Conservation (phyloP, 2,888 invertebrate genomes). For the Chaetogeoica ovagalla region DNA sequence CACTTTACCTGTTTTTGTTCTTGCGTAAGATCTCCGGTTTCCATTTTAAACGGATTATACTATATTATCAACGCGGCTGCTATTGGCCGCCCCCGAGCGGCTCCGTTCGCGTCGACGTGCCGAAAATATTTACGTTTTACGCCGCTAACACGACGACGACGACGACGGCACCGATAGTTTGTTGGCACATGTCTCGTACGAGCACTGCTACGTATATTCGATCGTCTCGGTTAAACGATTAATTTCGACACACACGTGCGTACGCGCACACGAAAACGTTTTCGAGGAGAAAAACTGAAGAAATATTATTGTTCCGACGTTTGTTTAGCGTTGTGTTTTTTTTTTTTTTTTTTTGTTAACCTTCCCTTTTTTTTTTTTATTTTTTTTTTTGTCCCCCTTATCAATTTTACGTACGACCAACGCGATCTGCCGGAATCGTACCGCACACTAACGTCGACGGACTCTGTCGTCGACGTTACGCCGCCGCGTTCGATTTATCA, state of each 20-base stretch:
- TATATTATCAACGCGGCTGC: constrained; percentile 22
- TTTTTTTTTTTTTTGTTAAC: constrained; percentile 30
- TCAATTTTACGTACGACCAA: constrained; percentile 13
- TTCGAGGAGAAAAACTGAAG: not conserved
- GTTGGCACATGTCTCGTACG: constrained; percentile 5
- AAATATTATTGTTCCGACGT: constrained; percentile 26
- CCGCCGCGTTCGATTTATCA: not conserved
- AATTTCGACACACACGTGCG: not conserved
- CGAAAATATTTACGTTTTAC: not conserved
- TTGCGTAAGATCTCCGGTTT: constrained; percentile 72
- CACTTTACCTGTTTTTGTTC: constrained; percentile 74
- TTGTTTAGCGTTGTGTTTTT: constrained; percentile 42
- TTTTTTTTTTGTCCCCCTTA: not conserved
- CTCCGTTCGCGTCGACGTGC: constrained; percentile 31
- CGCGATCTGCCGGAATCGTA: constrained; percentile 2
- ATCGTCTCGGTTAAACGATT: not conserved
- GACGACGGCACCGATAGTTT: not conserved
- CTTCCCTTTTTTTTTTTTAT: constrained; percentile 26
- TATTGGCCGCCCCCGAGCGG: not conserved
- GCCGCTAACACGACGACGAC: constrained; percentile 5
- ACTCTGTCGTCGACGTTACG: not conserved
- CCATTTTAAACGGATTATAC: constrained; percentile 54
- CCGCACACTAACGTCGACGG: not conserved
- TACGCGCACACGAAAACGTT: too few species aligned
- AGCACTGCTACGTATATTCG: not conserved